A percentile compares a stretch with the other conserved stretches of the same genome.
Conservation (phyloP, 2,888 invertebrate genomes). For the Iselma pallidipennis region DNA sequence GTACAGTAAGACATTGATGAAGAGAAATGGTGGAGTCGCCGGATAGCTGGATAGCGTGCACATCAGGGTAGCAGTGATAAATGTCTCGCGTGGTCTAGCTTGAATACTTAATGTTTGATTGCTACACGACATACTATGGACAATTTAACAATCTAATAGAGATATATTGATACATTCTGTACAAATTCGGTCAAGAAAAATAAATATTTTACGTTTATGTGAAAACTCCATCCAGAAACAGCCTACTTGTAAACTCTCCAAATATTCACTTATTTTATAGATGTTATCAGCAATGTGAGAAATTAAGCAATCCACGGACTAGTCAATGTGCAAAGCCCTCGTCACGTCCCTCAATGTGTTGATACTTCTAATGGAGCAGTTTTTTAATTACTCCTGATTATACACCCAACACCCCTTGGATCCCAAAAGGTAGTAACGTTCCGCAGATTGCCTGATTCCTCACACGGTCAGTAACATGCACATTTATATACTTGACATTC, state of each 20-base stretch:
- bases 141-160: conserved; percentile 47
- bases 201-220: conserved; percentile 20
- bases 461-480: no score
- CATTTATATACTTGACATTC: no score
- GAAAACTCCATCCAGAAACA: not conserved
- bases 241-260: not conserved
- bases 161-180: conserved; percentile 33
- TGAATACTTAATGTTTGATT: conserved; percentile 53
- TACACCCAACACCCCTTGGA: no score
- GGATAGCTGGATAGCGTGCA: conserved; percentile 39
- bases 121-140: conserved; percentile 48
- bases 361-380: no score
- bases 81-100: conserved; percentile 47
- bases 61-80: conserved; percentile 46
- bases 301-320: no score
- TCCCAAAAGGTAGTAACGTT: no score
- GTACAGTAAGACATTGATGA: conserved; percentile 50
- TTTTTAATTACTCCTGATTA: no score
- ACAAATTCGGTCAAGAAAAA: conserved; percentile 15
- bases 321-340: no score
- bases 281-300: no score
- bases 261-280: not conserved
- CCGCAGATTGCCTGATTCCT: no score
- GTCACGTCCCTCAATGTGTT: no score
- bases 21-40: conserved; percentile 51